A percentile compares a stretch with the other conserved stretches of the same genome.
These are phyloP conservation scores for Numida meleagris DNA, from an alignment of 2,113 vertebrate genomes.

Conservation along the genomic window DNA sequence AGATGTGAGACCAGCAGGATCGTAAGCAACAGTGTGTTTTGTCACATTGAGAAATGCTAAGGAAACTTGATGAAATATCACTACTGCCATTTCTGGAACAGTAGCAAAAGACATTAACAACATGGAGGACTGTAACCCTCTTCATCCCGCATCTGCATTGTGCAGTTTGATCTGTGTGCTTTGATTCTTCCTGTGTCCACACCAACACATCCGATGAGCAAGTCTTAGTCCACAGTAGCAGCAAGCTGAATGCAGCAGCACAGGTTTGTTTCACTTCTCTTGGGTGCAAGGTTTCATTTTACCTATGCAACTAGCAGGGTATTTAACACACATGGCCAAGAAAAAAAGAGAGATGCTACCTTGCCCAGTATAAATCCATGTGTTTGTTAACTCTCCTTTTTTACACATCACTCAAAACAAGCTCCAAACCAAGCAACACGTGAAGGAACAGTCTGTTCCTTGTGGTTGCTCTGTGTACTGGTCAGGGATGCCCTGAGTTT, in stretches of 20 bases:
- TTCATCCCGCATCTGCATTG: background rate
- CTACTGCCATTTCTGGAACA: background rate
- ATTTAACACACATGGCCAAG: background rate
- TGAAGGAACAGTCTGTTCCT: background rate
- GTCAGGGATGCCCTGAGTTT: background rate
- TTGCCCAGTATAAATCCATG: background rate
- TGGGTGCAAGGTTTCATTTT: background rate
- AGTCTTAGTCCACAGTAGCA: background rate
- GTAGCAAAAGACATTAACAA: background rate
- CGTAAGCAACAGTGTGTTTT: background rate
- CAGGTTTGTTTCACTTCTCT: background rate
- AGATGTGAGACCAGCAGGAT: background rate
- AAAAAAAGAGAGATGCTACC: background rate
- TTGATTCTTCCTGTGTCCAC: background rate
- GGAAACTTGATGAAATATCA: background rate
- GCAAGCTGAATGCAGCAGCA: background rate
- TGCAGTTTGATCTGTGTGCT: background rate
- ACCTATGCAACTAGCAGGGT: background rate
- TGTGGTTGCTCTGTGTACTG: background rate
- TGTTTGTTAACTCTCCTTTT: background rate
- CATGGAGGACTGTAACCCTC: background rate
- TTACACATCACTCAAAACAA: background rate
- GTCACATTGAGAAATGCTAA: background rate
- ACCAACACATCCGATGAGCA: background rate
- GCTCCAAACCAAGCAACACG: background rate